Evolutionary conservation across 2,888 invertebrate species (phyloP), one percentile per base, ranked within the genome.

Genomic region (Ornithoptera priamus): DNA sequence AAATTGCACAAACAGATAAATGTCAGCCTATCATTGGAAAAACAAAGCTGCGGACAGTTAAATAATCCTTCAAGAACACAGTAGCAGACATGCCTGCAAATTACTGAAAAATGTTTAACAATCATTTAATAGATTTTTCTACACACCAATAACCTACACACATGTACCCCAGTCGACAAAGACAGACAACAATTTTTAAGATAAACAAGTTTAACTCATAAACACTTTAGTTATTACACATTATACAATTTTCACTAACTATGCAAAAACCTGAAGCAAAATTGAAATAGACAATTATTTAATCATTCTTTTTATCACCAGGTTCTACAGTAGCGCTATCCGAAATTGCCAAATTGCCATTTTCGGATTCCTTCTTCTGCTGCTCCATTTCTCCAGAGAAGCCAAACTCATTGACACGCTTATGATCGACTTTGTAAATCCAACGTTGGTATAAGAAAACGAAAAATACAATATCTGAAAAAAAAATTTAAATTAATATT

Each of bases 371-470:
- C 71, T 90, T 83, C 79, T 93, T 82, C 74, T 95, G 93, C 62
- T 94, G 93, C 75, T 96, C 95, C 96, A 97, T 97, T 85, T 99
- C 99, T 58, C 96, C 98, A 59, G 97, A 97, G 86, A 97, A 98
- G n/a, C 99, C 99, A 93, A 98, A 99, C 87, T 99, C 99, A 88
- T 99, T 99, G 68, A 98, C 95, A 75, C 99, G 95, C 74, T 96
- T 96, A 71, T 96, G 97, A 90, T 99, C 99, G 61, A 98, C 99
- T 79, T 98, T 97, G 93, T 99, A 99, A 77, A 99, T 99, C 97
- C 98, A 99, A 75, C 98, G 95, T 92, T 99, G 99, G 87, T 99
- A 99, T 75, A 99, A 93, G 94, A 98, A 99, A 85, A 99, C 97
- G 88, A 99, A 97, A 94, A 99, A 99, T 62, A 99, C 97, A 80